Percentiles rank a stretch among this genome's conserved stretches.
These are phyloP conservation scores for Silurus aristotelis DNA, from an alignment of 2,797 vertebrate genomes.

Conservation along the genomic window DNA sequence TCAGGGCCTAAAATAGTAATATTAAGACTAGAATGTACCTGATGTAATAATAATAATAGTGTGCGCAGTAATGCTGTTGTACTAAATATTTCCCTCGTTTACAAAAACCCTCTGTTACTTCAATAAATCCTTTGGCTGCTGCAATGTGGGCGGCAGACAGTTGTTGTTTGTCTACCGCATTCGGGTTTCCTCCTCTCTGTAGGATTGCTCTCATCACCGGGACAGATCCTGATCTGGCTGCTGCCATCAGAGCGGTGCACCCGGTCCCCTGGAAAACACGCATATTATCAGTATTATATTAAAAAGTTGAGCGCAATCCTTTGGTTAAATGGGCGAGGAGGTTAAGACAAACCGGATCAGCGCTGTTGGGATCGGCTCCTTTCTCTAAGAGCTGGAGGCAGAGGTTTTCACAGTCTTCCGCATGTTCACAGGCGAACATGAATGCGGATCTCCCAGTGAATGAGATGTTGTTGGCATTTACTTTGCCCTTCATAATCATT, in stretches of 20 bases:
- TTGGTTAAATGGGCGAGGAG: too few species aligned
- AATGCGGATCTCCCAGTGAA: conserved; percentile 66
- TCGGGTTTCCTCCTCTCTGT: conserved; percentile 73
- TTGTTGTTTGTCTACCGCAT: conserved; percentile 72
- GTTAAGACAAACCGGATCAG: too few species aligned
- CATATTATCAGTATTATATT: too few species aligned
- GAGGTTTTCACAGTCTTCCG: too few species aligned
- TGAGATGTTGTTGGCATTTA: conserved; percentile 76
- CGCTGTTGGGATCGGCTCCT: too few species aligned
- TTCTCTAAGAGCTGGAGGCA: too few species aligned
- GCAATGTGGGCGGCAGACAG: conserved; percentile 79
- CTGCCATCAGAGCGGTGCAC: conserved; percentile 81
- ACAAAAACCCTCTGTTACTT: conserved; percentile 63
- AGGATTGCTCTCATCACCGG: conserved; percentile 77
- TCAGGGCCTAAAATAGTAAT: conserved; percentile 51
- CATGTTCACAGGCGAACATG: too few species aligned
- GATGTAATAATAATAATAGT: background rate
- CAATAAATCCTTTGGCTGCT: conserved; percentile 79
- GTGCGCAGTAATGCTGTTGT: background rate
- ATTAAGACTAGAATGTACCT: background rate
- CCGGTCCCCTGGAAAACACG: conserved; percentile 69
- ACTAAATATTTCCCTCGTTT: background rate
- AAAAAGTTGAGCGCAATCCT: too few species aligned
- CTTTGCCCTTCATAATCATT: conserved; percentile 74
- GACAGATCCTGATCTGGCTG: conserved; percentile 68